Percentiles rank a stretch among this genome's conserved stretches.
Evolutionary conservation across 2,113 vertebrate genomes (phyloP).

Genomic region (Stegostoma tigrinum): DNA sequence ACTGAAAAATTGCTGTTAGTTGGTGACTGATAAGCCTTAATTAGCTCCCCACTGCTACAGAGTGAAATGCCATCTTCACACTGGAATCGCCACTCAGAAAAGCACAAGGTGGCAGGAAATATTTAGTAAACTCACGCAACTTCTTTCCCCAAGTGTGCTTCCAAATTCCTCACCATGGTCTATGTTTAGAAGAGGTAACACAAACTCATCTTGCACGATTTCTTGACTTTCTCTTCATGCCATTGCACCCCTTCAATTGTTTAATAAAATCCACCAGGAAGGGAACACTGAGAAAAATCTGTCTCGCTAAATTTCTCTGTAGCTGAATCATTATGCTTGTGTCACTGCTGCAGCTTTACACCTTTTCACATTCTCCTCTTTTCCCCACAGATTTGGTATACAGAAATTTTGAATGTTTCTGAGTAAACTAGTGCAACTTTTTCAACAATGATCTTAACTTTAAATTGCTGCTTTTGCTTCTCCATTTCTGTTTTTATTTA

Average conservation of each 20-base stretch:
- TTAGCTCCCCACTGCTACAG: neutral
- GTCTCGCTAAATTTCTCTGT: no score
- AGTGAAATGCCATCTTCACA: neutral
- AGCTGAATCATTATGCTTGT: neutral
- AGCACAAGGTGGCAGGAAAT: neutral
- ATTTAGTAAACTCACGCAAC: neutral
- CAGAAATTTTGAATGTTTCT: neutral
- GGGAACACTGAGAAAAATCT: neutral
- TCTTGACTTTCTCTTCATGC: neutral
- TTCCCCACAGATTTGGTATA: neutral
- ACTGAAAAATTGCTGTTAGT: neutral
- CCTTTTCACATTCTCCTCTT: neutral
- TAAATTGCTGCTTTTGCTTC: neutral
- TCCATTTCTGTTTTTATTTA: neutral
- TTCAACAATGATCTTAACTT: neutral
- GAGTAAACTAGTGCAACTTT: neutral
- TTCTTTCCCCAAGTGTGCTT: neutral
- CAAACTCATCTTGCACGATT: neutral
- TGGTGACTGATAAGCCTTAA: neutral
- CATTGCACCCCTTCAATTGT: neutral
- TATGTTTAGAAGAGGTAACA: neutral
- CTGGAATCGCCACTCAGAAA: neutral
- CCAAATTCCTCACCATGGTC: neutral
- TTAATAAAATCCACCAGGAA: neutral
- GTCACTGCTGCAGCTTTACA: neutral